Conservation (phyloP, 2,797 vertebrate species). For the Poeciliopsis paucimaculata region DNA sequence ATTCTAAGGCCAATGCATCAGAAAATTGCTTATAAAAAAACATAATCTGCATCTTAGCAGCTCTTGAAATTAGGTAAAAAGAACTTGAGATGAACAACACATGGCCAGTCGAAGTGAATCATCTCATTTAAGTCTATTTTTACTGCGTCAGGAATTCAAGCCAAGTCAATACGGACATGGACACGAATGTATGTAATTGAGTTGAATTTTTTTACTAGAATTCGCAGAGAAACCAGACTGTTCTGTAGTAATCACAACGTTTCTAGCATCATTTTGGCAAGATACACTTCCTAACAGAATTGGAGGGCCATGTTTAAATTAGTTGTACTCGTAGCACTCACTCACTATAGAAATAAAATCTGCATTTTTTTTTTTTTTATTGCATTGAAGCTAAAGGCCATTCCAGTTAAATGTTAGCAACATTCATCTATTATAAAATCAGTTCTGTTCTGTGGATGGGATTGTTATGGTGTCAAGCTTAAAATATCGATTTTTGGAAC, state of each 20-base stretch:
- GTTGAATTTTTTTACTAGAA: not conserved
- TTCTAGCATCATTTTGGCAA: not conserved
- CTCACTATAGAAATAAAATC: not conserved
- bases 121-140: not conserved
- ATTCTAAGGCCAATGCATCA: not conserved
- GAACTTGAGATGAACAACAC: not conserved
- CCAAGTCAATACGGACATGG: not conserved
- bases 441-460: not conserved
- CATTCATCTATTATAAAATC: not conserved
- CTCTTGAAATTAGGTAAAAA: not conserved
- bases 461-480: not conserved
- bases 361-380: not conserved
- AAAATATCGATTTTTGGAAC: not conserved
- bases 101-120: not conserved
- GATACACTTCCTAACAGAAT: not conserved
- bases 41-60: not conserved
- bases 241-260: not conserved
- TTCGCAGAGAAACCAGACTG: not conserved
- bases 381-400: not conserved
- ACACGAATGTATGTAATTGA: not conserved
- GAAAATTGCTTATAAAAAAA: not conserved
- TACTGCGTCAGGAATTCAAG: not conserved
- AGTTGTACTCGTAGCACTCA: not conserved
- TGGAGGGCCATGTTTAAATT: not conserved
- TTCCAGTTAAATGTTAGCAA: not conserved